Conservation (phyloP, 2,113 vertebrate genomes). For the Ptilonorhynchus violaceus region DNA sequence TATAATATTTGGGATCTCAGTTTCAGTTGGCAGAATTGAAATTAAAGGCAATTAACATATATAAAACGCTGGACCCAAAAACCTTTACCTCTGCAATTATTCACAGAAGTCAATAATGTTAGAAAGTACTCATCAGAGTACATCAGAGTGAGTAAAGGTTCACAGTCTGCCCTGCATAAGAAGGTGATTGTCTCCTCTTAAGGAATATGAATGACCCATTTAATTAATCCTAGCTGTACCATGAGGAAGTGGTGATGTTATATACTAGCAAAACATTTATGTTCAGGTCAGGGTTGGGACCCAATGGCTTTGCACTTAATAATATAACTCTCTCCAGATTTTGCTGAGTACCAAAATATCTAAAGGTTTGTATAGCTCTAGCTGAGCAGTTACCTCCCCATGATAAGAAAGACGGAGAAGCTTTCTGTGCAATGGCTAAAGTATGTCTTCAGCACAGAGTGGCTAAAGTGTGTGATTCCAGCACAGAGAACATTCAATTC, state of each 20-base stretch:
- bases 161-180: neutral
- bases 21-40: neutral
- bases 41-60: neutral
- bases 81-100: neutral
- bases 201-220: neutral
- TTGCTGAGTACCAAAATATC: neutral
- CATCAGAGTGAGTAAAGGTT: neutral
- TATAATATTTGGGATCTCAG: neutral
- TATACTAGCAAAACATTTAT: neutral
- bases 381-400: neutral
- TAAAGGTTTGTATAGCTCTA: neutral
- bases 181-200: neutral
- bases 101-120: neutral
- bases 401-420: neutral
- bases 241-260: neutral
- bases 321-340: neutral
- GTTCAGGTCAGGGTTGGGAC: neutral
- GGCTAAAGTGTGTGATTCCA: neutral
- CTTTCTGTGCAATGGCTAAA: neutral
- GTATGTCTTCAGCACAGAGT: neutral
- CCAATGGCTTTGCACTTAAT: neutral
- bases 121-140: neutral
- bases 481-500: neutral
- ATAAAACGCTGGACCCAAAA: neutral
- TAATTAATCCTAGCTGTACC: constrained; percentile 6